A percentile compares a stretch with the other conserved stretches of the same genome.
These are phyloP conservation scores for Ahaetulla prasina DNA, from an alignment of 2,113 vertebrate species.

Conservation along the genomic window DNA sequence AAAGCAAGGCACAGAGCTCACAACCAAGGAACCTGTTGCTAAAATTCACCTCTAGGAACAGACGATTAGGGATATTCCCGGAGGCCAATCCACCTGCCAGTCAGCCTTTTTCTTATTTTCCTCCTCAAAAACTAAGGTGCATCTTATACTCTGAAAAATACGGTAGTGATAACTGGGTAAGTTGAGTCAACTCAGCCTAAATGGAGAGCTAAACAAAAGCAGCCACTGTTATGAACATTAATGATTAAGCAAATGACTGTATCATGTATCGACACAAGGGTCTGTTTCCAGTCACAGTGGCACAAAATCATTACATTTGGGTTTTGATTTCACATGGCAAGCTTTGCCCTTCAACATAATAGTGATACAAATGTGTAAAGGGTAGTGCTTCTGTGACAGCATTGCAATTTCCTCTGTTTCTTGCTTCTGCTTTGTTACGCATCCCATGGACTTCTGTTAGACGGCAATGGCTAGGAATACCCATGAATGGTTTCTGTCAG, in stretches of 20 bases:
- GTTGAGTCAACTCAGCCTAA: background rate
- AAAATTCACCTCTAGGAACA: too few relatives aligned
- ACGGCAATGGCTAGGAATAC: background rate
- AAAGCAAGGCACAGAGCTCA: too few relatives aligned
- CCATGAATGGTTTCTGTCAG: background rate
- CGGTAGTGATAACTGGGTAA: background rate
- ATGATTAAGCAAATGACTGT: rapidly evolving
- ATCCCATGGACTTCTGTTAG: background rate
- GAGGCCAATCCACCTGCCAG: too few relatives aligned
- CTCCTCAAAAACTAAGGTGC: too few relatives aligned
- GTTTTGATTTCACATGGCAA: background rate
- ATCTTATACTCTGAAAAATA: too few relatives aligned
- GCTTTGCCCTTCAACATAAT: background rate
- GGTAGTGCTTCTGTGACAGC: background rate
- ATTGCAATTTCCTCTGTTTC: background rate
- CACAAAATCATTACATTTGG: background rate
- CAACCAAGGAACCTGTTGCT: too few relatives aligned
- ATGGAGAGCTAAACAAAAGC: background rate
- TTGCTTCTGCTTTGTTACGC: background rate
- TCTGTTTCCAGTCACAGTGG: background rate
- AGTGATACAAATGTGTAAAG: background rate
- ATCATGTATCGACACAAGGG: background rate
- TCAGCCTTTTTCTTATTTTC: too few relatives aligned
- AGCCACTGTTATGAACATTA: background rate
- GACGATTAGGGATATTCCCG: too few relatives aligned